Base-by-base conservation (phyloP, 2,113 vertebrate genomes). In the Elaphurus davidianus region DNA sequence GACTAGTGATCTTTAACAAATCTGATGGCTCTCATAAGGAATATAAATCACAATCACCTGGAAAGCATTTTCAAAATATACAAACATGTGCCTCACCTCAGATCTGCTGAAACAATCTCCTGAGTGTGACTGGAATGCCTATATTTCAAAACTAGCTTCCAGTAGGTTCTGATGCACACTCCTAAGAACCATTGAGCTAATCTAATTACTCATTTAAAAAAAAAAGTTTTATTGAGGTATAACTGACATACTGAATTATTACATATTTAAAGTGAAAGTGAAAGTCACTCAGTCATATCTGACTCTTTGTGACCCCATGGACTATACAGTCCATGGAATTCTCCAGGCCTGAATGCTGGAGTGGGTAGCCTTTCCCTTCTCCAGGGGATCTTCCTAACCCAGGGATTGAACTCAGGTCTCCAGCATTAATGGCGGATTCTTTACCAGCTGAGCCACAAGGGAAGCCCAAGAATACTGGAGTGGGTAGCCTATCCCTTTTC, bases 1-100 rank as follows among this genome's bases (percentile, higher is more conserved):
- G 47, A 85, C 33, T 89, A 83, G 50, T 87, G 81, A 87, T 95
- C 79, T 90, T 93, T 87, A 96, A 90, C 11, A 59, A 81, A 60
- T 86, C 33, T 28, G 25, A 45, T 81, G 60, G 45, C 11, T 94
- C 59, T 93, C 90, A 50, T 25, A 62, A 83, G 12, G 52, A 96
- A 93, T 78, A 12, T 57, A 87, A 62, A 87, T 83, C n/a, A 95
- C 36, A 95, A 83, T 87, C 27, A 87, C 67, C 55, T 84, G 40
- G 67, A 84, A 45, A 91, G 25, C 30, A 95, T 88, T 76, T 94
- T 45, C 60, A 76, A 94, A 76, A 59, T 83, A 62, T 7, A 84
- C 15, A 94, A 96, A 81, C 27, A 19, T 45, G 86, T 36, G 36
- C 43, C 47, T 74, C 25, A 84, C 3, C 40, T 91, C 36, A 81